A percentile compares a stretch with the other conserved stretches of the same genome.
These are phyloP conservation scores for Eutolmus rufibarbis DNA, from an alignment of 2,888 invertebrate species.

Conservation along the genomic window DNA sequence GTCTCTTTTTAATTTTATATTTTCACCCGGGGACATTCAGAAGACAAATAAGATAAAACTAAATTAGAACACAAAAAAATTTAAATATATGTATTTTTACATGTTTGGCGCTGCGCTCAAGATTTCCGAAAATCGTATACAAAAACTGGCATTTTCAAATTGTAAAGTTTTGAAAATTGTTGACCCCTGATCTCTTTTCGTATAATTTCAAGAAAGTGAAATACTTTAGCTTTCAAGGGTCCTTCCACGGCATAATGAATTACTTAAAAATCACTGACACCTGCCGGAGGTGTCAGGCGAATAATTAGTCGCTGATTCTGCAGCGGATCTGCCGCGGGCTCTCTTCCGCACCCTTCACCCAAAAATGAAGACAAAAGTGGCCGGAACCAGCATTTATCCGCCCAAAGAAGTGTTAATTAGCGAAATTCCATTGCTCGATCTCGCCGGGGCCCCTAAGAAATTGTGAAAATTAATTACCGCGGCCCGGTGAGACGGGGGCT, in stretches of 20 bases:
- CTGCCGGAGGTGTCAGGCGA: neutral
- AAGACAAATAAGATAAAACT: no score
- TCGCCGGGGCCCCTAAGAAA: slow-evolving; percentile 2
- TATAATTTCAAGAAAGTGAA: no score
- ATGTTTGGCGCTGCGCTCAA: no score
- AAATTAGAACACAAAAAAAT: no score
- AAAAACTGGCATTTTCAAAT: no score
- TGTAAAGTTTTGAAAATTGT: no score
- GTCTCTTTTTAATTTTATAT: no score
- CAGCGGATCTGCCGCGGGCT: neutral
- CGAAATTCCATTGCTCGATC: neutral
- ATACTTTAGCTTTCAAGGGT: neutral
- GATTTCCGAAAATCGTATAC: no score
- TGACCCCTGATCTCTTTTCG: no score
- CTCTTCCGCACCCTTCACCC: neutral
- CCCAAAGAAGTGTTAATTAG: slow-evolving; percentile 32
- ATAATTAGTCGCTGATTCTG: slow-evolving; percentile 14
- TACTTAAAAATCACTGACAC: neutral
- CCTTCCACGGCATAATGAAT: neutral
- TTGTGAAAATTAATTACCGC: slow-evolving; percentile 34
- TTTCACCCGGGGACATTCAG: no score
- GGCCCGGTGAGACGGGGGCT: neutral
- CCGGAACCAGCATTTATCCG: neutral
- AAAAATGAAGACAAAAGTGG: slow-evolving; percentile 28
- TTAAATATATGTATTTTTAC: no score